These are phyloP conservation scores for Cichlasoma orientale DNA, from an alignment of 2,797 vertebrate species.

Conservation along the genomic window DNA sequence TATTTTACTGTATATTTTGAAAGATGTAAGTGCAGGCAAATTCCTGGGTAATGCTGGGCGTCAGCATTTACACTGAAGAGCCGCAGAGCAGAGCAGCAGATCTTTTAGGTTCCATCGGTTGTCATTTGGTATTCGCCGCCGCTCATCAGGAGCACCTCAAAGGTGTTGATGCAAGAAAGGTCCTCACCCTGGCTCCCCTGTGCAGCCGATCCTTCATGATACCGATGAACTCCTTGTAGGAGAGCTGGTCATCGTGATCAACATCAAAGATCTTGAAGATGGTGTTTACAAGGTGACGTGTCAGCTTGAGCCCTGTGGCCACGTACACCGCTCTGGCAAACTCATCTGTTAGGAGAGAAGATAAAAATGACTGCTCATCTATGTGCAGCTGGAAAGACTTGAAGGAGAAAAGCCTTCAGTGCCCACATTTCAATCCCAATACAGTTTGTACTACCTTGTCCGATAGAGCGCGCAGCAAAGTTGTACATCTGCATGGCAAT, in stretches of 20 bases:
- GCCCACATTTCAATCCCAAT: background rate
- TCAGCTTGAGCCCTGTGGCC: slow-evolving; percentile 95
- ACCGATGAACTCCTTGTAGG: slow-evolving; percentile 98
- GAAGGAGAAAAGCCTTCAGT: background rate
- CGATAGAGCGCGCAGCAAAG: slow-evolving; percentile 95
- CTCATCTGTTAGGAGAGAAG: slow-evolving; percentile 85
- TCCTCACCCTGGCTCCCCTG: slow-evolving; percentile 91
- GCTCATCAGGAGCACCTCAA: no score
- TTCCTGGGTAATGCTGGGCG: background rate
- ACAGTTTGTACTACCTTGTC: slow-evolving; percentile 84
- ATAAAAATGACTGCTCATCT: background rate
- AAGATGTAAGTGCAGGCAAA: background rate
- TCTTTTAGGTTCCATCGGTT: background rate
- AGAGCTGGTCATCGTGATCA: slow-evolving; percentile 96
- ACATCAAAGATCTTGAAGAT: slow-evolving; percentile 99
- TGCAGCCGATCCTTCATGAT: slow-evolving; percentile 99
- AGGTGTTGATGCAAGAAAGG: background rate
- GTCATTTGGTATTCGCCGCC: no score
- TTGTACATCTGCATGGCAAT: slow-evolving; percentile 99
- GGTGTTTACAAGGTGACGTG: slow-evolving; percentile 95
- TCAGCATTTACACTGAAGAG: background rate
- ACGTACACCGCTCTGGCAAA: slow-evolving; percentile 98
- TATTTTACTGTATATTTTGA: no score
- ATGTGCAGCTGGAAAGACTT: background rate
- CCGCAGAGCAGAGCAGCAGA: background rate